phyloP scores from a whole-genome alignment of 1,140 invertebrate genomes.

The Saccostrea glomerata region DNA sequence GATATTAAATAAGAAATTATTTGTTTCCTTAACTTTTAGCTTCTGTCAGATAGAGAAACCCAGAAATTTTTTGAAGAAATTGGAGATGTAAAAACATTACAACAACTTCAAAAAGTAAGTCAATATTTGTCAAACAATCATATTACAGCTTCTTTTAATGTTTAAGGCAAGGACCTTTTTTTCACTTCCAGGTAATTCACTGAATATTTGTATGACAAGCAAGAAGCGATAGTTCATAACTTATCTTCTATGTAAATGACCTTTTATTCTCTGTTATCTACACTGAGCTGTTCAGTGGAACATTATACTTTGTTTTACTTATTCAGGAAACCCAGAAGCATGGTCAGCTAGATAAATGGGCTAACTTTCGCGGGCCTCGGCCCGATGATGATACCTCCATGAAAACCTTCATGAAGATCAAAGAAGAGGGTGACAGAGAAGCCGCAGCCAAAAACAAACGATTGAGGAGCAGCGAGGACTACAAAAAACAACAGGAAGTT shows the following conservation, averaged over 20 bases:
- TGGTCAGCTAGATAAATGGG: background rate
- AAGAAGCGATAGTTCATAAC: too few species aligned
- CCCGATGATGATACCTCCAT: conserved; percentile 5
- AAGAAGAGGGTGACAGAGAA: background rate
- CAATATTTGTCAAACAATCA: background rate
- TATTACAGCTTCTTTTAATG: background rate
- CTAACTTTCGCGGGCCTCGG: background rate
- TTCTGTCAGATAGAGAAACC: conserved; percentile 17
- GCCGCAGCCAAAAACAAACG: background rate
- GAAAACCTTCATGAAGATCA: conserved; percentile 1
- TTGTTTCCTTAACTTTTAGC: background rate
- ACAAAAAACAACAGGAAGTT: background rate
- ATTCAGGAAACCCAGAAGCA: background rate
- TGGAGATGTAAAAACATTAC: conserved; percentile 16
- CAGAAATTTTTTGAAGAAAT: background rate
- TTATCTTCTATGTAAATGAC: too few species aligned
- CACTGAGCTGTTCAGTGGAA: background rate
- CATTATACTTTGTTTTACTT: background rate
- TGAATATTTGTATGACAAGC: too few species aligned
- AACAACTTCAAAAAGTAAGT: conserved; percentile 3
- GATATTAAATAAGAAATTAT: background rate
- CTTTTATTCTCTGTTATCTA: too few species aligned
- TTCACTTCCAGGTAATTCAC: background rate
- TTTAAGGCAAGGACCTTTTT: background rate
- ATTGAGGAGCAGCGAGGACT: background rate